phyloP scores from a whole-genome alignment of 2,113 vertebrate species.

The Coracopsis vasa region DNA sequence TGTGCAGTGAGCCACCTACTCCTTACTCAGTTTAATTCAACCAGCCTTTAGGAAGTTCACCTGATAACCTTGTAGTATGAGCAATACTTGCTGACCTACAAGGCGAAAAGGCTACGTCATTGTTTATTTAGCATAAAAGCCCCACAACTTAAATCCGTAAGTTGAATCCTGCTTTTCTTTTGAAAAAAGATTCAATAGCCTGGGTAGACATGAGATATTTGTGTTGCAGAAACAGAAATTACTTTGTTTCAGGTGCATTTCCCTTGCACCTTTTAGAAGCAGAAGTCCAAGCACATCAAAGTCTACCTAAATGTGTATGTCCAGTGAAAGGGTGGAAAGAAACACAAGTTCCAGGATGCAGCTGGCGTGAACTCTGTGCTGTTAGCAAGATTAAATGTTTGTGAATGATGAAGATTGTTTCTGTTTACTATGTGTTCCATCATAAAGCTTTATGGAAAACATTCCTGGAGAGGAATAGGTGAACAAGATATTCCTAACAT shows the following conservation, averaged over 20 bases:
- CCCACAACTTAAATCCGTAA: background rate
- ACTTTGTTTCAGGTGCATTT: background rate
- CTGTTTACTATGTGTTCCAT: constrained; percentile 61
- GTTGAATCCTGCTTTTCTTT: background rate
- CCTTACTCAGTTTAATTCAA: background rate
- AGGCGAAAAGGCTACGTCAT: background rate
- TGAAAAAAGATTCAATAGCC: background rate
- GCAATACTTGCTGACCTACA: background rate
- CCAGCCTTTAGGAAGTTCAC: background rate
- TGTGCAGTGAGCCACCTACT: background rate
- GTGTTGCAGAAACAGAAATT: background rate
- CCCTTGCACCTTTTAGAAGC: background rate
- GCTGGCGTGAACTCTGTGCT: background rate
- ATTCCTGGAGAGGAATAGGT: constrained; percentile 19
- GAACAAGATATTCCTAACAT: constrained; percentile 11
- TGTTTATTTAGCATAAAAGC: background rate
- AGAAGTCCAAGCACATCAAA: background rate
- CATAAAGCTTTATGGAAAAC: constrained; percentile 58
- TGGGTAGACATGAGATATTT: background rate
- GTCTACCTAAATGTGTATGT: background rate
- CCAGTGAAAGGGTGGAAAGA: background rate
- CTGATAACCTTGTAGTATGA: background rate
- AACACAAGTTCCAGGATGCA: background rate
- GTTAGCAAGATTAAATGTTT: background rate
- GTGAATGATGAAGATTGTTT: constrained; percentile 8